Evolutionary conservation across 2,113 vertebrate species (phyloP).

Genomic region (Brachypodius melanocephalos): DNA sequence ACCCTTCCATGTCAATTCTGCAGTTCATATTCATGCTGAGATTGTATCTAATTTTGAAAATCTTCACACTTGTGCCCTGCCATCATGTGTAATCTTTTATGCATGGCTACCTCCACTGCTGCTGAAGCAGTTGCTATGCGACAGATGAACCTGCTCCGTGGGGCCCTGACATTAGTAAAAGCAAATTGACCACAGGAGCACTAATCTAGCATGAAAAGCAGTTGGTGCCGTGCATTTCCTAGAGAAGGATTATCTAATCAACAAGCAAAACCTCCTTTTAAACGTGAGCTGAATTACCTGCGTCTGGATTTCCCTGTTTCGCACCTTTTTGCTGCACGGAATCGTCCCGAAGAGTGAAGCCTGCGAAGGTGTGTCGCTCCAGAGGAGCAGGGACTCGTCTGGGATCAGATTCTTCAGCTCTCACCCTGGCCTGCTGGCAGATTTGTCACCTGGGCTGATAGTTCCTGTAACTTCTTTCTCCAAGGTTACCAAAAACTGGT

Average conservation of each 20-base stretch:
- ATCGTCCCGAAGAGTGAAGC: neutral
- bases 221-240: constrained; percentile 79
- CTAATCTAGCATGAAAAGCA: constrained; percentile 97
- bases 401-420: neutral
- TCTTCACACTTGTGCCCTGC: constrained; percentile 81
- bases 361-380: neutral
- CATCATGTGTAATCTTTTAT: constrained; percentile 96
- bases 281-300: constrained; percentile 69
- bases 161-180: constrained; percentile 99
- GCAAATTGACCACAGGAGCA: constrained; percentile 99
- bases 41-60: constrained; percentile 87
- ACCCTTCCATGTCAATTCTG: constrained; percentile 71
- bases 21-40: constrained; percentile 81
- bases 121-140: constrained; percentile 94
- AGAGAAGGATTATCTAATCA: constrained; percentile 73
- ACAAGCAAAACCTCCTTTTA: constrained; percentile 68
- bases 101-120: constrained; percentile 90
- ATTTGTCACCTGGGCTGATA: constrained; percentile 14
- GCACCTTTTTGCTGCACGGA: constrained; percentile 37
- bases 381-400: neutral
- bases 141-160: constrained; percentile 87
- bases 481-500: constrained; percentile 33
- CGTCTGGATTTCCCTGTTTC: constrained; percentile 37
- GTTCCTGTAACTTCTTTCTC: neutral
- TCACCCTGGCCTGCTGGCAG: constrained; percentile 26